phyloP scores from a whole-genome alignment of 2,113 vertebrate species.

The Stegastes partitus region DNA sequence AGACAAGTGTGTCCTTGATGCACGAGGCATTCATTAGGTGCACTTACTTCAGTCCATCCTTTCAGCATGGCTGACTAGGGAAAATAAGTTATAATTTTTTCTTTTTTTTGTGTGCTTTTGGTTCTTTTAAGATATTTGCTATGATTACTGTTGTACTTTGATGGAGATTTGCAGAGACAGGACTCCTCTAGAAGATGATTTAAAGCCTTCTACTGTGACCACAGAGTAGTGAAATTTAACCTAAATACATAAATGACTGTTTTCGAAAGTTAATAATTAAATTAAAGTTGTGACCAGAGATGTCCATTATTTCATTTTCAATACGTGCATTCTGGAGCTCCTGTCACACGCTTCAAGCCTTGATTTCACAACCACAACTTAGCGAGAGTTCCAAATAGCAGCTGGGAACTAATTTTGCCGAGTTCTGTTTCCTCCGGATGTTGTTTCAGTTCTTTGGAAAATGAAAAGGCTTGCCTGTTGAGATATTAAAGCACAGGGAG shows the following conservation, averaged over 20 bases:
- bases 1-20: slow-evolving; percentile 21
- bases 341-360: background rate
- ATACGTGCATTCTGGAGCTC: background rate
- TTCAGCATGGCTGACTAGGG: background rate
- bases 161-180: background rate
- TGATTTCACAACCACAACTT: background rate
- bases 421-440: background rate
- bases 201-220: background rate
- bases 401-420: background rate
- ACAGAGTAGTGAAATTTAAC: background rate
- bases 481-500: slow-evolving; percentile 2
- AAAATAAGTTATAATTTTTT: background rate
- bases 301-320: background rate
- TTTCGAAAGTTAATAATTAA: too few relatives aligned
- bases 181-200: background rate
- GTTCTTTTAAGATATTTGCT: background rate
- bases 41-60: background rate
- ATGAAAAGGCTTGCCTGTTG: background rate
- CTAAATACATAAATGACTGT: background rate
- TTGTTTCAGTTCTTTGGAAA: background rate
- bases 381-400: background rate
- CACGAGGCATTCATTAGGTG: background rate
- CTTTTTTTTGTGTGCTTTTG: background rate
- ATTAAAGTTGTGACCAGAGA: background rate
- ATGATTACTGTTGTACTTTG: background rate